These are phyloP conservation scores for Melanotus villosus DNA, from an alignment of 2,888 invertebrate genomes.

Conservation along the genomic window DNA sequence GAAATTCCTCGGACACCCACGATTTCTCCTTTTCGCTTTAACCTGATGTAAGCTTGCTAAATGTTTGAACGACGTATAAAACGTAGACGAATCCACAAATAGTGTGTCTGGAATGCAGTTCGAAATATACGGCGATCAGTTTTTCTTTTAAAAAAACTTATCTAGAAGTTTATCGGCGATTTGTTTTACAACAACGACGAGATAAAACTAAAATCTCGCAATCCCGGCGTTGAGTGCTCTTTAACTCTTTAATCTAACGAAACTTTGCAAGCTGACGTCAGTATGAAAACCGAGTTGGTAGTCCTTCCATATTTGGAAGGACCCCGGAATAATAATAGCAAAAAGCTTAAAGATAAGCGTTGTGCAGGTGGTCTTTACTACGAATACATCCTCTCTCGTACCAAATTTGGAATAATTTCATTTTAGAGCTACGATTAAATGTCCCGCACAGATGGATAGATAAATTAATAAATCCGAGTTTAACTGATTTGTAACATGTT, in stretches of 20 bases:
- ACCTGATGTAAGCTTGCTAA: conserved; percentile 5
- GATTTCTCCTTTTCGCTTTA: conserved; percentile 6
- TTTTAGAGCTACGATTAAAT: conserved; percentile 18
- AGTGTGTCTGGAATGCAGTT: conserved; percentile 22
- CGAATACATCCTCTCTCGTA: neutral
- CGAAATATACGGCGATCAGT: neutral
- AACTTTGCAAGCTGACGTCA: conserved; percentile 12
- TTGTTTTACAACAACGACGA: conserved; percentile 19
- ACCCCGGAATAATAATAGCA: conserved; percentile 23
- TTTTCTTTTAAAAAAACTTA: conserved; percentile 2
- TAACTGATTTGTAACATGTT: conserved; percentile 9
- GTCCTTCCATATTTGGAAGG: conserved; percentile 18
- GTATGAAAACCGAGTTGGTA: neutral
- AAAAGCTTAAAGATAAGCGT: conserved; percentile 14
- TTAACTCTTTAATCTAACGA: neutral
- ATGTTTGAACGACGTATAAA: conserved; percentile 14
- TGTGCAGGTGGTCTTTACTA: conserved; percentile 13
- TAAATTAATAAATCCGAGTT: conserved; percentile 20
- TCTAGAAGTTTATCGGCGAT: conserved; percentile 4
- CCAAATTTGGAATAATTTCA: conserved; percentile 36
- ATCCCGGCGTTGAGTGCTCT: neutral
- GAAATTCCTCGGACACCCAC: conserved; percentile 13
- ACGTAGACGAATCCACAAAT: neutral
- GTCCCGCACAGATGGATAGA: conserved; percentile 16
- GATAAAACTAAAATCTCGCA: neutral